Base-by-base conservation (phyloP, 2,888 invertebrate genomes). In the Aleiodes alternator region DNA sequence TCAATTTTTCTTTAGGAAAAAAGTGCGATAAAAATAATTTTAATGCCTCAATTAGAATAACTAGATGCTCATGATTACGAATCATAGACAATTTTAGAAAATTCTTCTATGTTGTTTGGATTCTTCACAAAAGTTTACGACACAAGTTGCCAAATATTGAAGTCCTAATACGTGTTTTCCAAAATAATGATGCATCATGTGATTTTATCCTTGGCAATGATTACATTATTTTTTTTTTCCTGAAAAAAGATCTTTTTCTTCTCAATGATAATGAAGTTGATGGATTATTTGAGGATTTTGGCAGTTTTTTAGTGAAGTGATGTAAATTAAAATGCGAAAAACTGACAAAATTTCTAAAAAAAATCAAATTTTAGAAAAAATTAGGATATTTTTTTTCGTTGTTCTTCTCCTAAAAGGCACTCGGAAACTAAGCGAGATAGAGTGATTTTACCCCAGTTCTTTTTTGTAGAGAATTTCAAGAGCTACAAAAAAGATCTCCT, bases 61-160 rank as follows among this genome's bases (percentile, higher is more conserved):
- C 55, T 31, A 43, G 1, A 29, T 55, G 14, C 48, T 51, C 34
- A 55, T 72, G 31, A 66, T 23, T 29, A 72, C 55, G 55, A 34
- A 34, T 69, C 34, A 23, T 23, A 16, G 14, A 50, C 56, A 69
- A 69, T 59, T 73, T 55, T 73, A 66, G 66, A 43, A 55, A 31
- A 55, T 69, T 29, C n/a, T 56, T 56, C 53, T 68, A 14, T 50
- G 23, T 72, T 59, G 31, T 59, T 59, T 23, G 50, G 29, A 38
- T 73, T 23, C 50, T 43, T 0, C 16, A 56, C 66, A 56, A 68
- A 69, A 43, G 57, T 57, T 69, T 55, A 29, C 5, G 11, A 48
- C 43, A 50, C 59, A 68, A 16, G 29, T 16, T 75, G 74, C 74
- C 74, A 75, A 73, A 75, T 14, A 55, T 64, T 43, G 48, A 43